Percentiles rank a stretch among this genome's conserved stretches.
Conservation (phyloP, 2,113 vertebrate species). For the Excalfactoria chinensis region DNA sequence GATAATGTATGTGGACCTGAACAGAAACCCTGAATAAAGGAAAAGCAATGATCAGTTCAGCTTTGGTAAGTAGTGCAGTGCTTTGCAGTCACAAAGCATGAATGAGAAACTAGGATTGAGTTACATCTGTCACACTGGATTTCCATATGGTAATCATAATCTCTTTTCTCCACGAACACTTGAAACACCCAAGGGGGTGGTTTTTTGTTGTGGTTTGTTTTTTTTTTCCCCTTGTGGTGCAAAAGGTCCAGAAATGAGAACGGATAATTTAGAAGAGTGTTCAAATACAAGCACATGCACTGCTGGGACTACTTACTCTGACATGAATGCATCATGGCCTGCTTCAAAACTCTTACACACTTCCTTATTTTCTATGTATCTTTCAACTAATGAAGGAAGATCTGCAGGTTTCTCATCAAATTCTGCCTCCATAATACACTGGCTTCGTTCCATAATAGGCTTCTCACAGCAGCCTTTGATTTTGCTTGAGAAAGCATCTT, state of each 20-base stretch:
- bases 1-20: not conserved
- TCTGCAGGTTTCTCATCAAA: slow-evolving; percentile 42
- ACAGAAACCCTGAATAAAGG: not conserved
- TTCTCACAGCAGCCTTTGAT: slow-evolving; percentile 69
- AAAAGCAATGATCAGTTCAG: not conserved
- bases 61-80: not conserved
- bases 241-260: not conserved
- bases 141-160: not conserved
- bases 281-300: not conserved
- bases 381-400: slow-evolving; percentile 5
- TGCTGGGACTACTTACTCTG: slow-evolving; percentile 65
- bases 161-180: not conserved
- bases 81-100: not conserved
- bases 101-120: not conserved
- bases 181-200: not conserved
- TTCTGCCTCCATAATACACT: slow-evolving; percentile 15
- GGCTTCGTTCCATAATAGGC: slow-evolving; percentile 26
- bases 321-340: slow-evolving; percentile 59
- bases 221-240: not conserved
- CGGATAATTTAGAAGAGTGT: not conserved
- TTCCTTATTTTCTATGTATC: slow-evolving; percentile 51
- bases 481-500: slow-evolving; percentile 64
- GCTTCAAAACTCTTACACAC: slow-evolving; percentile 70
- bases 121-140: accelerated
- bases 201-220: not conserved